These are phyloP conservation scores for Apis florea DNA, from an alignment of 1,140 invertebrate genomes.

Conservation along the genomic window DNA sequence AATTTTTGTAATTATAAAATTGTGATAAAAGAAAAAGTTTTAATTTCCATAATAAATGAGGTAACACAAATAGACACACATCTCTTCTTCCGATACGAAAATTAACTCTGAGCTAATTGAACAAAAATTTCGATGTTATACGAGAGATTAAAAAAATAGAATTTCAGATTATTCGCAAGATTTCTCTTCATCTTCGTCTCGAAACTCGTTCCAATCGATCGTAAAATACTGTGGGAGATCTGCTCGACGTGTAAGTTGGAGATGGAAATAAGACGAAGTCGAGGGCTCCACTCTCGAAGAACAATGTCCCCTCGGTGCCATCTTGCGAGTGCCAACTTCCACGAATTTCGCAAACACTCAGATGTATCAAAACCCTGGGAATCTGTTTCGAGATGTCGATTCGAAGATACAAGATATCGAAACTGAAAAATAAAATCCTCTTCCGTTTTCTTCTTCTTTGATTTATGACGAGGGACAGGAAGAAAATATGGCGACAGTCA, in stretches of 20 bases:
- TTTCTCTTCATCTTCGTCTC: neutral
- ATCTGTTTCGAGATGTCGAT: neutral
- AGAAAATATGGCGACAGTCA: too few species aligned
- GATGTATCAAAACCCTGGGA: neutral
- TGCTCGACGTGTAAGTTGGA: conserved; percentile 40
- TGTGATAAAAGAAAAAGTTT: too few species aligned
- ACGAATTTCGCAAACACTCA: neutral
- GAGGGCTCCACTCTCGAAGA: conserved; percentile 1
- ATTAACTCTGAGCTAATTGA: too few species aligned
- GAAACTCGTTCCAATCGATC: conserved; percentile 23
- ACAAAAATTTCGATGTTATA: too few species aligned
- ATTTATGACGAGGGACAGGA: too few species aligned
- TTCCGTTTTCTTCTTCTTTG: too few species aligned
- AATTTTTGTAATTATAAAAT: too few species aligned
- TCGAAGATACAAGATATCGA: neutral
- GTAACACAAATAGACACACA: too few species aligned
- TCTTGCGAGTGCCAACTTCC: neutral
- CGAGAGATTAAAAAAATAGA: too few species aligned
- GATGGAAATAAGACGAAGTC: conserved; percentile 30
- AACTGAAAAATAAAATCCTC: too few species aligned
- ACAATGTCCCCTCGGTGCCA: conserved; percentile 7
- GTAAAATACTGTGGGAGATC: conserved; percentile 40
- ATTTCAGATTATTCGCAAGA: neutral
- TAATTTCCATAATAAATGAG: too few species aligned
- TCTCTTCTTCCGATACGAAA: too few species aligned